These are phyloP conservation scores for Medauroidea extradentata DNA, from an alignment of 1,140 invertebrate genomes.

Conservation along the genomic window DNA sequence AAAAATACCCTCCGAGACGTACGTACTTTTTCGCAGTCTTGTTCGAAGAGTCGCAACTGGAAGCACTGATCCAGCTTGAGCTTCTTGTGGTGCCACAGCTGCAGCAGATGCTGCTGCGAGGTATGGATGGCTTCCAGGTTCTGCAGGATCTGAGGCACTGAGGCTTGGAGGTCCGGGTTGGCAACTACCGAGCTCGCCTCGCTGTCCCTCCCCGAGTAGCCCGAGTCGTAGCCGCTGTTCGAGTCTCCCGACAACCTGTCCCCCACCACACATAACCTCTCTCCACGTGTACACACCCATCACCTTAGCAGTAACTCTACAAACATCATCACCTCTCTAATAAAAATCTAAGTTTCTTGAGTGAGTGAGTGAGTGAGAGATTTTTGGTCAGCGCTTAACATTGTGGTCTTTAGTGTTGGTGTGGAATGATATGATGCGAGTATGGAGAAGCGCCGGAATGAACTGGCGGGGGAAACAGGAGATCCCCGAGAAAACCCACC, in stretches of 20 bases:
- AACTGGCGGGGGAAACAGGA: no score
- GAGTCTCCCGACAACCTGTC: constrained; percentile 37
- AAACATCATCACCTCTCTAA: not conserved
- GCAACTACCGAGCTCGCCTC: constrained; percentile 54
- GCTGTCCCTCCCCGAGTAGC: constrained; percentile 52
- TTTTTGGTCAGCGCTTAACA: no score
- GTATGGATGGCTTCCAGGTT: constrained; percentile 79
- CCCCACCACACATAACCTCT: constrained; percentile 6
- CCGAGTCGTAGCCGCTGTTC: constrained; percentile 49
- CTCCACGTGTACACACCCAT: not conserved
- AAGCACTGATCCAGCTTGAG: constrained; percentile 92
- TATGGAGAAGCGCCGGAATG: no score
- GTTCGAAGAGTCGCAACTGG: constrained; percentile 91
- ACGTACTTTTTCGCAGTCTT: constrained; percentile 95
- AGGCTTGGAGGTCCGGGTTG: constrained; percentile 65
- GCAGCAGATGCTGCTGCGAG: constrained; percentile 83
- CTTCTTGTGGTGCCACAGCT: constrained; percentile 92
- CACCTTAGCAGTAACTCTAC: not conserved
- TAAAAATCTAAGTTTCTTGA: no score
- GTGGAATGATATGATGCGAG: no score
- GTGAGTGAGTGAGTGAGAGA: no score
- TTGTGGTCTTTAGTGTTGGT: no score
- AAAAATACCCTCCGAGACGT: no score
- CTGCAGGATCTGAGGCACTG: constrained; percentile 63
- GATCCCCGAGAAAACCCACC: no score